phyloP scores from a whole-genome alignment of 1,140 invertebrate species.

The Bombus turneri region DNA sequence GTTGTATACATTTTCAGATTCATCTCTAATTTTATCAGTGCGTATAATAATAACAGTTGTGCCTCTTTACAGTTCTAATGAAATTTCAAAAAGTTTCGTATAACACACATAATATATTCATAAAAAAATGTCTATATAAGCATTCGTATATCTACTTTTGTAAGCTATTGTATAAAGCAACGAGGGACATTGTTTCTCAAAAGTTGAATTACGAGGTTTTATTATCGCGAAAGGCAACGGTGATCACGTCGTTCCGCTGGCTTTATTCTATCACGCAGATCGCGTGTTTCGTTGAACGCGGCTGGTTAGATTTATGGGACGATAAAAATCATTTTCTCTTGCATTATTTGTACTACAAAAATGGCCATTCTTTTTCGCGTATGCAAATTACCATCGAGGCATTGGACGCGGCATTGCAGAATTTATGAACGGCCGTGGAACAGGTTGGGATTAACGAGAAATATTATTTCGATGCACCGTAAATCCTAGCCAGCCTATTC shows the following conservation, averaged over 20 bases:
- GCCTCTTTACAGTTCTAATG: not conserved
- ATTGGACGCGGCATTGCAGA: not conserved
- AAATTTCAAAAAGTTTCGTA: not conserved
- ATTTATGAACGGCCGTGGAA: slow-evolving; percentile 38
- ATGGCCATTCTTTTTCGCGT: slow-evolving; percentile 4
- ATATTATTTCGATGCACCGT: slow-evolving; percentile 42
- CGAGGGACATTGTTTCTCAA: slow-evolving; percentile 17
- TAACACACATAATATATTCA: not conserved
- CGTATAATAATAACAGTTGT: too few relatives aligned
- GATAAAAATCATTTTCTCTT: slow-evolving; percentile 26
- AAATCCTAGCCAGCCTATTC: slow-evolving; percentile 23
- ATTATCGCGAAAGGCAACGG: slow-evolving; percentile 5
- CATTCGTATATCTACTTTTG: too few relatives aligned
- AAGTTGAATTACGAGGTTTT: slow-evolving; percentile 11
- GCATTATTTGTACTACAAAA: slow-evolving; percentile 26
- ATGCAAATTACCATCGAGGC: slow-evolving; percentile 35
- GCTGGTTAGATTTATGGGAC: slow-evolving; percentile 21
- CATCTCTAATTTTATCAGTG: too few relatives aligned
- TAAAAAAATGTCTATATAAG: too few relatives aligned
- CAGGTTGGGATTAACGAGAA: slow-evolving; percentile 36
- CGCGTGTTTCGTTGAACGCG: not conserved
- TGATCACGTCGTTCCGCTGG: not conserved
- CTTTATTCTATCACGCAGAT: not conserved
- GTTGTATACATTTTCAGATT: too few relatives aligned
- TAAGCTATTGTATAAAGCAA: not conserved